Conservation (phyloP, 2,888 invertebrate genomes). For the Rhogogaster chlorosoma region DNA sequence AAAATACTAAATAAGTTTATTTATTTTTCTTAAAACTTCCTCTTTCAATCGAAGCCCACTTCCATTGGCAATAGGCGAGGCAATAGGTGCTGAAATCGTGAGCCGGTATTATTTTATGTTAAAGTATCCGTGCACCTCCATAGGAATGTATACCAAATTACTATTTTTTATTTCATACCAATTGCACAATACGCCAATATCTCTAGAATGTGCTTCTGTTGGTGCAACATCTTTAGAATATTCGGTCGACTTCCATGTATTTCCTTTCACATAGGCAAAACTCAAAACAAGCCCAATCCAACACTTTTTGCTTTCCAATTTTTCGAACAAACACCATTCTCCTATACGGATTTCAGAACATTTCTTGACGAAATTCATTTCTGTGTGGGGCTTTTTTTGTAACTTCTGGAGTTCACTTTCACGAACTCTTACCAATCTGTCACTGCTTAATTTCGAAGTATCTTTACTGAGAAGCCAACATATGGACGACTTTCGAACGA, state of each 20-base stretch:
- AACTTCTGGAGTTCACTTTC: background rate
- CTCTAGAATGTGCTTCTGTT: background rate
- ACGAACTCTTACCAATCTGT: background rate
- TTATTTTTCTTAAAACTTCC: too few relatives aligned
- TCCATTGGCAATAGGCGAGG: too few relatives aligned
- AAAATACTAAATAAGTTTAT: too few relatives aligned
- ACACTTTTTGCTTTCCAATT: background rate
- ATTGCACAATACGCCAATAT: background rate
- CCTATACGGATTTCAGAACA: background rate
- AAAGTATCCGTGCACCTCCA: background rate
- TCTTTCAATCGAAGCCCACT: too few relatives aligned
- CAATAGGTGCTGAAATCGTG: background rate
- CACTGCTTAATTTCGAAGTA: background rate
- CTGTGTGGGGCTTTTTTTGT: background rate
- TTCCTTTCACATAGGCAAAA: background rate
- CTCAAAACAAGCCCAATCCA: background rate
- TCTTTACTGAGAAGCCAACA: conserved; percentile 2
- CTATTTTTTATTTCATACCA: background rate
- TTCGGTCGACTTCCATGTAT: background rate
- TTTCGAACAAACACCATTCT: conserved; percentile 2
- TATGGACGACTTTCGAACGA: background rate
- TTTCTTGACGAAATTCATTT: background rate
- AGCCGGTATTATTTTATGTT: background rate
- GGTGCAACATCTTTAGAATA: background rate
- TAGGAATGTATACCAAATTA: background rate